These are phyloP conservation scores for Micrasema longulum DNA, from an alignment of 1,140 invertebrate genomes.

Conservation along the genomic window DNA sequence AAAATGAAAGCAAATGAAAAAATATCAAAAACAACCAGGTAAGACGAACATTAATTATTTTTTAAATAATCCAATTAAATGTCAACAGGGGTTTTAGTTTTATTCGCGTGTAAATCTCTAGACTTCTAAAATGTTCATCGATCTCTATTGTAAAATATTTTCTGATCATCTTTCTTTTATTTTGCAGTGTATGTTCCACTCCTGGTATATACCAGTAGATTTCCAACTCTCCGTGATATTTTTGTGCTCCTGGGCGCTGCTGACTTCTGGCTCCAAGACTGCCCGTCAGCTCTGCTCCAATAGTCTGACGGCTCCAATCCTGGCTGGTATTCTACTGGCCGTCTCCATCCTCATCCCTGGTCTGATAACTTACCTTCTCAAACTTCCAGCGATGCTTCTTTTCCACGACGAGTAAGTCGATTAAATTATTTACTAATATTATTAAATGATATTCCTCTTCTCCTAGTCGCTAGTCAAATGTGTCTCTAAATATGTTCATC, in stretches of 20 bases:
- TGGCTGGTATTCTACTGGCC: conserved; percentile 7
- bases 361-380: conserved; percentile 27
- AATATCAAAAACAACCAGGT: too few species aligned
- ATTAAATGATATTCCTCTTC: too few species aligned
- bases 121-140: too few species aligned
- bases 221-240: conserved; percentile 79
- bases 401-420: conserved; percentile 32
- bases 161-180: not conserved
- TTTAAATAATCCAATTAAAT: too few species aligned
- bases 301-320: conserved; percentile 43
- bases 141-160: not conserved
- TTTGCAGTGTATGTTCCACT: conserved; percentile 77
- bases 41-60: too few species aligned
- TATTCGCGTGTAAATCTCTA: too few species aligned
- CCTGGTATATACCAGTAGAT: conserved; percentile 84
- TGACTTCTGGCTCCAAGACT: conserved; percentile 57
- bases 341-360: conserved; percentile 17
- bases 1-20: too few species aligned
- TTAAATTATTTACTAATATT: too few species aligned
- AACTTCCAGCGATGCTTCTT: conserved; percentile 23
- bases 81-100: too few species aligned
- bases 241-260: conserved; percentile 69
- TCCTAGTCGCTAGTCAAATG: too few species aligned
- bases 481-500: too few species aligned
- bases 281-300: conserved; percentile 54